phyloP scores from a whole-genome alignment of 1,140 invertebrate species.

The Macrobrachium rosenbergii region DNA sequence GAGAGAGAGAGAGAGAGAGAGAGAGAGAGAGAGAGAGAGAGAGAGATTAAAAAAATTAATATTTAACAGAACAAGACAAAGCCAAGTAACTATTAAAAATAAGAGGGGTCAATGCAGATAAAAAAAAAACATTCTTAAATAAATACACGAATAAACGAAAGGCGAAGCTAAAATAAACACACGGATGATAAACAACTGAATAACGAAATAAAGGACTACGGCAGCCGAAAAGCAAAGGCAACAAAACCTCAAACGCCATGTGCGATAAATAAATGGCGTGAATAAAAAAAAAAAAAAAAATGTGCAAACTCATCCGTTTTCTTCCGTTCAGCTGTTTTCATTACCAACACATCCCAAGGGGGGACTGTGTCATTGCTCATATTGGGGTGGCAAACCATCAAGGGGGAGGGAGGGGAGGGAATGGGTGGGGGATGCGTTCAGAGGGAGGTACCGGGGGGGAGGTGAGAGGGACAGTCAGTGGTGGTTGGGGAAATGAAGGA shows the following conservation, averaged over 20 bases:
- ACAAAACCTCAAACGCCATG: background rate
- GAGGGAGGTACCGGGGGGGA: background rate
- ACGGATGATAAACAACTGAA: background rate
- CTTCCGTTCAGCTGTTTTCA: conserved; percentile 14
- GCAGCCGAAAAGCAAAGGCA: background rate
- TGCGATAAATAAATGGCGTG: background rate
- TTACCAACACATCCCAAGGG: conserved; percentile 15
- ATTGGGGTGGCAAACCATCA: background rate
- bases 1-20: conserved; percentile 32
- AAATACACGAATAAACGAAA: too few relatives aligned
- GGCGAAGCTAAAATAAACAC: background rate
- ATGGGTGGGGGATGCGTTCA: background rate
- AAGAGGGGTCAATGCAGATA: background rate
- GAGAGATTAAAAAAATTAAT: background rate
- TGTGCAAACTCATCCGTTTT: background rate
- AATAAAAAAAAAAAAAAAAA: background rate
- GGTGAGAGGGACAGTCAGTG: background rate
- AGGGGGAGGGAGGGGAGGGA: background rate
- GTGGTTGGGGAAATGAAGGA: background rate
- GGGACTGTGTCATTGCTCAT: conserved; percentile 10
- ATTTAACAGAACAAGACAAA: background rate
- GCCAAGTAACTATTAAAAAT: background rate
- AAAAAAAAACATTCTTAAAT: background rate
- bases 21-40: conserved; percentile 13
- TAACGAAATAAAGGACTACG: background rate